Conservation (phyloP, 2,888 invertebrate genomes). For the Eupithecia subumbrata region DNA sequence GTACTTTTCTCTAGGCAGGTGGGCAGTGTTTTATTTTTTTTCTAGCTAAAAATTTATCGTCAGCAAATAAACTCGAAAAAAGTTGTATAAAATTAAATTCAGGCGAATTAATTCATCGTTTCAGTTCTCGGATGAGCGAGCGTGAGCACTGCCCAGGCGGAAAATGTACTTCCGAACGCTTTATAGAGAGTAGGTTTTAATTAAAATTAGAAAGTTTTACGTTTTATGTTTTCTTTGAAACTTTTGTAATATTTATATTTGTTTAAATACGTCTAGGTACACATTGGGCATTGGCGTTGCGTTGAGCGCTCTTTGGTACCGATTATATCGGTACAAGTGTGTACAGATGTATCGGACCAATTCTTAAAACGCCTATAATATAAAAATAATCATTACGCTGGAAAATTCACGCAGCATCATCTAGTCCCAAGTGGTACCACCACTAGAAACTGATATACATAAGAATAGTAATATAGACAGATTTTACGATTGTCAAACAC, state of each 20-base stretch:
- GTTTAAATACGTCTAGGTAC: neutral
- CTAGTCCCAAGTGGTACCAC: no score
- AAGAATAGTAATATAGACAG: no score
- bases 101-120: neutral
- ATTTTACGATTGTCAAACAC: no score
- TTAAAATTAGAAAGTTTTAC: neutral
- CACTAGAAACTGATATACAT: no score
- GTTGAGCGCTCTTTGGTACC: neutral
- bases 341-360: no score
- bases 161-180: neutral
- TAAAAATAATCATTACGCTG: no score
- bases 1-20: neutral
- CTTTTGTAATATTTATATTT: neutral
- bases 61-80: neutral
- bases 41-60: neutral
- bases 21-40: neutral
- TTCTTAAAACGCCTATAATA: no score
- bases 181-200: neutral
- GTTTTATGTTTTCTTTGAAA: neutral
- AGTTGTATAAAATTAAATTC: neutral
- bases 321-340: neutral
- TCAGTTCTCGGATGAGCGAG: neutral
- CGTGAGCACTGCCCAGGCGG: neutral
- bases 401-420: no score
- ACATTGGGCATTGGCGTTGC: neutral